Base-by-base conservation (phyloP, 2,888 invertebrate genomes). In the Stenodera caucasica region DNA sequence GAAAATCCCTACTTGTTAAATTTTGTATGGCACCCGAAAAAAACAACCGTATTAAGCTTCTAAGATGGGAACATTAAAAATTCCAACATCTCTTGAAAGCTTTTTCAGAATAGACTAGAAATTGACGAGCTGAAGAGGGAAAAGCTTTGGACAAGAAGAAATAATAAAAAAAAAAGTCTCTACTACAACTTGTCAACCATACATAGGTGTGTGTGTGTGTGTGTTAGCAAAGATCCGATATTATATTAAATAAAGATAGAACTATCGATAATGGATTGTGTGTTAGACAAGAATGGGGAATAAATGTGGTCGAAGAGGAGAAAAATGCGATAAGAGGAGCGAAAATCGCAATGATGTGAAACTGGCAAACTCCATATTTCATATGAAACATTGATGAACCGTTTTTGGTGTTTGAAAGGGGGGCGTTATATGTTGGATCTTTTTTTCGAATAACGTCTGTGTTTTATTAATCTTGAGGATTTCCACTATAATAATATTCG, bases 311-410 rank as follows among this genome's bases (percentile, higher is more conserved):
- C 14, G 35, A 5, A 1, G 35, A n/a, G n/a, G n/a, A n/a, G 12
- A 45, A 45, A 45, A 21, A 45, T 9, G 45, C 21, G 45, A 45
- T 35, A 45, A 45, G 12, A 11, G 45, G 11, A 4, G 15, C 5
- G 45, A 45, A 45, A 45, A 21, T 45, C 18, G 18, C 45, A 21
- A 15, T 37, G 55, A 49, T 51, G 52, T 40, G 55, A 37, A n/a
- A n/a, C 15, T 53, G 58, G 45, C 53, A 51, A 57, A 51, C 45
- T 53, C 60, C 30, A 29, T 35, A 21, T 14, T 29, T 55, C 58
- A 49, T 54, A 63, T 69, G 61, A 60, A 69, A 66, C 52, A 66
- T 69, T 67, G 66, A 69, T 69, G 67, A 66, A 63, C 64, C 11
- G 45, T 45, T 37, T 37, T 37, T 37, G 45, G 45, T 45, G 45